Evolutionary conservation across 2,113 vertebrate species (phyloP).

Genomic region (Hymenochirus boettgeri): DNA sequence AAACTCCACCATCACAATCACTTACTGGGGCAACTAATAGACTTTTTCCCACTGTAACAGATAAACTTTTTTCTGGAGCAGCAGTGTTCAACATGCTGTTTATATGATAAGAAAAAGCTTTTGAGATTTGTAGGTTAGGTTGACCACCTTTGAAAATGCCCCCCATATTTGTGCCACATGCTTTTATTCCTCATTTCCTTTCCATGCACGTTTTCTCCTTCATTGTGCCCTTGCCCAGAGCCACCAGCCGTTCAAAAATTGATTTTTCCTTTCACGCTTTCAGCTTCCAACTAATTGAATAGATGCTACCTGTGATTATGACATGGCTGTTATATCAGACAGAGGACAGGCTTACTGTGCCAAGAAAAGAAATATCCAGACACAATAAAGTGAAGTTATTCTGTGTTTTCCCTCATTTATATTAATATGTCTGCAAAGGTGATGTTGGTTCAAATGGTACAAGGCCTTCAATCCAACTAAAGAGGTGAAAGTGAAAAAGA

Average conservation of each 20-base stretch:
- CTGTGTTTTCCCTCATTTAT: conserved; percentile 6
- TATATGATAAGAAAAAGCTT: too few species aligned
- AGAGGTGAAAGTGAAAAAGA: too few species aligned
- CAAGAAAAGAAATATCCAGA: conserved; percentile 26
- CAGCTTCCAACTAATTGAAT: conserved; percentile 44
- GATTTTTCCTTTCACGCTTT: conserved; percentile 41
- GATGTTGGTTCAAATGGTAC: conserved; percentile 4
- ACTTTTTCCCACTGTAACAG: too few species aligned
- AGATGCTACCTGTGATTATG: conserved; percentile 44
- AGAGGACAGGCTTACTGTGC: conserved; percentile 25
- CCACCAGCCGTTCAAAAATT: conserved; percentile 43
- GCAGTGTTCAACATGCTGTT: too few species aligned
- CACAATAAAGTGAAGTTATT: conserved; percentile 31
- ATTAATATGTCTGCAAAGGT: conserved; percentile 15
- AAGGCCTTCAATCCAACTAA: not conserved
- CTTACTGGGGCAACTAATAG: too few species aligned
- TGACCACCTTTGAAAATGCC: not conserved
- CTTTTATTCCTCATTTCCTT: conserved; percentile 29
- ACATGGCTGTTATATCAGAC: conserved; percentile 39
- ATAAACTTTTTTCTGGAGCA: too few species aligned
- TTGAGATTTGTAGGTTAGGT: not conserved
- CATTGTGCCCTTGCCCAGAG: conserved; percentile 38
- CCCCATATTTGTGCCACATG: conserved; percentile 22
- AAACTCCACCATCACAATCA: too few species aligned
- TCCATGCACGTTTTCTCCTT: conserved; percentile 40